Evolutionary conservation across 2,113 vertebrate species (phyloP).

Genomic region (Paracanthobrama guichenoti): DNA sequence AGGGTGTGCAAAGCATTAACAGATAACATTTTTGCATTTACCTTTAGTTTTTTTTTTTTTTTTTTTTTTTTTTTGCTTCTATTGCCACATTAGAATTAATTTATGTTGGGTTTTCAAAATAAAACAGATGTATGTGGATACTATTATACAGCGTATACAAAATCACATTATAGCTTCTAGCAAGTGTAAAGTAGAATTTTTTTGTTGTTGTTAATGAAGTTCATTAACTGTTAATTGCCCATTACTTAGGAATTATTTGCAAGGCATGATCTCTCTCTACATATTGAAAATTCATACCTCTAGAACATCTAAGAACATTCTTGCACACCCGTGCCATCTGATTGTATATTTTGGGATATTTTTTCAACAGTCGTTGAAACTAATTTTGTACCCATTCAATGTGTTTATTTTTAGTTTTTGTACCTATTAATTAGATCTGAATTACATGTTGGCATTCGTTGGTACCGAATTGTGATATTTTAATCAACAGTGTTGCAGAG

Average conservation of each 20-base stretch:
- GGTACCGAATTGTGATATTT: conserved; percentile 56
- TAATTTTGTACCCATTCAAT: conserved; percentile 47
- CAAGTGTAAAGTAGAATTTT: neutral
- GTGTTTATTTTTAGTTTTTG: conserved; percentile 44
- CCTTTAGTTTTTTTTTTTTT: neutral
- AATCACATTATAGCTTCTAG: conserved; percentile 21
- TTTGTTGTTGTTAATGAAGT: neutral
- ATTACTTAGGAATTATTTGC: conserved; percentile 23
- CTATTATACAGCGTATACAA: neutral
- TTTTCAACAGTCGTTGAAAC: conserved; percentile 33
- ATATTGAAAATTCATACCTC: neutral
- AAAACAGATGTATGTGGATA: neutral
- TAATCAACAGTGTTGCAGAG: conserved; percentile 59
- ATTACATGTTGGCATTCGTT: conserved; percentile 59
- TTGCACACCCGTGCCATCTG: conserved; percentile 33
- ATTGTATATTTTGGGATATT: conserved; percentile 42
- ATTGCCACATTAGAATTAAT: neutral
- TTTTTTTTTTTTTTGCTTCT: neutral
- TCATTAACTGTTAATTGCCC: neutral
- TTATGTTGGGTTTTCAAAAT: conserved; percentile 1
- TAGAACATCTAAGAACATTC: neutral
- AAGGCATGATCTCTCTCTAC: neutral
- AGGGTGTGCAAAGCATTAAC: conserved; percentile 28
- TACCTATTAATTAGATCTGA: conserved; percentile 55
- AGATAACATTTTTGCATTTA: conserved; percentile 32